Conservation (phyloP, 2,888 invertebrate genomes). For the Craniophora ligustri region DNA sequence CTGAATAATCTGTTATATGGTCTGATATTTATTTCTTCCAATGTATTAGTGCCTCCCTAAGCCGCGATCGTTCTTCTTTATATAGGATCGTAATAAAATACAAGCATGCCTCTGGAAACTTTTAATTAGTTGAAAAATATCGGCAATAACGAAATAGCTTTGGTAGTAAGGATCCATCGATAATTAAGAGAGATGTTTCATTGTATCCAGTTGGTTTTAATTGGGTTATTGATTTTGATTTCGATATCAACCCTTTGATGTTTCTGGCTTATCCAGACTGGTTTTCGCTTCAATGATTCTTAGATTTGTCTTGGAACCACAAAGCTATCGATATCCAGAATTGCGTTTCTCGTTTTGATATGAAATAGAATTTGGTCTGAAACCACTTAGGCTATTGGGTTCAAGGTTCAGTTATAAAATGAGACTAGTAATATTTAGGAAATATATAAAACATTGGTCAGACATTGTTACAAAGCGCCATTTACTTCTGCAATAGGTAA, state of each 20-base stretch:
- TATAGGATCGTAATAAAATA: constrained; percentile 44
- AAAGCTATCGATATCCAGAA: not conserved
- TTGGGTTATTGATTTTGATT: constrained; percentile 36
- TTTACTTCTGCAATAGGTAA: too few species aligned
- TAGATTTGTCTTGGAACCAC: not conserved
- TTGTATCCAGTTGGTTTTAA: constrained; percentile 17
- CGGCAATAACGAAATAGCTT: constrained; percentile 10
- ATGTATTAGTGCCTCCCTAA: constrained; percentile 52
- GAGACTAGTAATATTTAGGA: too few species aligned
- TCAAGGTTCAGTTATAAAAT: too few species aligned
- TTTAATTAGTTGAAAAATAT: constrained; percentile 48
- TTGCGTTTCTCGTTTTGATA: not conserved
- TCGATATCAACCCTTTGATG: constrained; percentile 7
- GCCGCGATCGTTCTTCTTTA: constrained; percentile 43
- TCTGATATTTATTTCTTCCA: constrained; percentile 58
- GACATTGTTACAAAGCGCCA: too few species aligned
- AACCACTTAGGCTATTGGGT: too few species aligned
- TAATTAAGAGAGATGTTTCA: constrained; percentile 1
- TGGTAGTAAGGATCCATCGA: not conserved
- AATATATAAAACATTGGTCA: too few species aligned
- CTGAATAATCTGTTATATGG: constrained; percentile 61
- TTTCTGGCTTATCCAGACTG: not conserved
- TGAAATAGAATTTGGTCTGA: too few species aligned
- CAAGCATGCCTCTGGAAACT: constrained; percentile 31
- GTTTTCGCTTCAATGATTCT: not conserved